These are phyloP conservation scores for Sylvilagus floridanus DNA, from an alignment of 2,797 vertebrate species.

Conservation along the genomic window DNA sequence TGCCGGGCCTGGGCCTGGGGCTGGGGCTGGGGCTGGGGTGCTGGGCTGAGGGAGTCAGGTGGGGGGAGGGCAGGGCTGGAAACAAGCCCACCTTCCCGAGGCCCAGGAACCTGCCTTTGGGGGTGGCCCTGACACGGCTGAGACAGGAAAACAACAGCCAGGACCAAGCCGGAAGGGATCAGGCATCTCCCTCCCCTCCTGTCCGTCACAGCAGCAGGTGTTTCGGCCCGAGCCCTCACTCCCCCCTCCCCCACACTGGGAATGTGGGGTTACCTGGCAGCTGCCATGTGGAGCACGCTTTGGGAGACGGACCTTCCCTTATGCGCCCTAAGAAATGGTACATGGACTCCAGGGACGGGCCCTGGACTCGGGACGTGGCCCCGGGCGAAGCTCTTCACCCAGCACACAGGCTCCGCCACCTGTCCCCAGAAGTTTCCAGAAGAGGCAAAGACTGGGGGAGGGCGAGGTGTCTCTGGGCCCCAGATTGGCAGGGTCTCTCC, in stretches of 20 bases:
- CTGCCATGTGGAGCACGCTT: fast-evolving
- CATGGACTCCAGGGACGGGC: background rate
- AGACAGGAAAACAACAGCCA: fast-evolving
- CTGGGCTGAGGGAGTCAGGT: background rate
- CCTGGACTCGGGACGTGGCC: background rate
- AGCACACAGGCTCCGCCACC: background rate
- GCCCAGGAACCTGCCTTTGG: background rate
- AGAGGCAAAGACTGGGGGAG: background rate
- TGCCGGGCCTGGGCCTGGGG: background rate
- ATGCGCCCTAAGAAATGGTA: fast-evolving
- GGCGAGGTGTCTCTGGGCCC: background rate
- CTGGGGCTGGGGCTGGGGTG: too few relatives aligned
- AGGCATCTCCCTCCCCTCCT: background rate
- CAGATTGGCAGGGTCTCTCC: background rate
- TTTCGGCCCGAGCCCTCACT: too few relatives aligned
- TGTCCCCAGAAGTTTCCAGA: background rate
- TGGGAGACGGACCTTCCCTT: background rate
- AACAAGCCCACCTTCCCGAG: background rate
- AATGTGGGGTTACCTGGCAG: background rate
- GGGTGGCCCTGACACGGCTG: background rate
- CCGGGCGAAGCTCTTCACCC: background rate
- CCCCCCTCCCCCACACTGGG: fast-evolving
- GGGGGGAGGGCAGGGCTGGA: too few relatives aligned
- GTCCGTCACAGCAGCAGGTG: fast-evolving
- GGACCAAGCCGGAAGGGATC: background rate